Percentiles rank a stretch among this genome's conserved stretches.
Conservation (phyloP, 2,113 vertebrate genomes). For the Pimephales promelas region DNA sequence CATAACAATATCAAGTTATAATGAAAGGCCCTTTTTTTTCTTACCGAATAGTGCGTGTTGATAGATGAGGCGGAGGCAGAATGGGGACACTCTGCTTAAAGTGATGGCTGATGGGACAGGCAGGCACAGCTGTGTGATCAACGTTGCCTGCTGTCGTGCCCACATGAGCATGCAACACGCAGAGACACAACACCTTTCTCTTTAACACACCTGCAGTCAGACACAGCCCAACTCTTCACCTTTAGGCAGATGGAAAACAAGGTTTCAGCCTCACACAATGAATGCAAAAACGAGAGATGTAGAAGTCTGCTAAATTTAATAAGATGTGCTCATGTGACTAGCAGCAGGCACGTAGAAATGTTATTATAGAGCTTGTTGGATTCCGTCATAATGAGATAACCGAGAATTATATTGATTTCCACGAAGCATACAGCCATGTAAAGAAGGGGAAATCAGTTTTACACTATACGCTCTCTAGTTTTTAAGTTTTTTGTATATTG, state of each 20-base stretch:
- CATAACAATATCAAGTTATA: not conserved
- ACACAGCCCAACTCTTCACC: not conserved
- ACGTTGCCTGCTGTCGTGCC: slow-evolving; percentile 27
- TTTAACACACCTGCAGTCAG: slow-evolving; percentile 32
- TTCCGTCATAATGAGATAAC: slow-evolving; percentile 7
- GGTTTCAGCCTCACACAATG: slow-evolving; percentile 12
- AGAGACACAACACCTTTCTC: slow-evolving; percentile 4
- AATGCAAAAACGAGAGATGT: not conserved
- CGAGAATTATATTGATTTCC: slow-evolving; percentile 17
- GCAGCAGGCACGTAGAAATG: slow-evolving; percentile 11
- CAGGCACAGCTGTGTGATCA: slow-evolving; percentile 34
- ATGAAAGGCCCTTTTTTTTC: slow-evolving; percentile 37
- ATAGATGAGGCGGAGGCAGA: slow-evolving; percentile 52
- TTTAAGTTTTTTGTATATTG: not conserved
- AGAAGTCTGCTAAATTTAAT: slow-evolving; percentile 21
- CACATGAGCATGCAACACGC: slow-evolving; percentile 20
- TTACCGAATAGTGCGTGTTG: slow-evolving; percentile 32
- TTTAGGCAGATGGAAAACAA: not conserved
- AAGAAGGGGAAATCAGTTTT: not conserved
- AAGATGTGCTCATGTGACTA: slow-evolving; percentile 18
- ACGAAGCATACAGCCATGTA: not conserved
- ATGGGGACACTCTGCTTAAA: slow-evolving; percentile 43
- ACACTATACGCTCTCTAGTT: not conserved
- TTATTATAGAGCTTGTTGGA: slow-evolving; percentile 5
- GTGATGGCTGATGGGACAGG: slow-evolving; percentile 35